phyloP scores from a whole-genome alignment of 2,888 invertebrate species.

The Resseliella maxima region DNA sequence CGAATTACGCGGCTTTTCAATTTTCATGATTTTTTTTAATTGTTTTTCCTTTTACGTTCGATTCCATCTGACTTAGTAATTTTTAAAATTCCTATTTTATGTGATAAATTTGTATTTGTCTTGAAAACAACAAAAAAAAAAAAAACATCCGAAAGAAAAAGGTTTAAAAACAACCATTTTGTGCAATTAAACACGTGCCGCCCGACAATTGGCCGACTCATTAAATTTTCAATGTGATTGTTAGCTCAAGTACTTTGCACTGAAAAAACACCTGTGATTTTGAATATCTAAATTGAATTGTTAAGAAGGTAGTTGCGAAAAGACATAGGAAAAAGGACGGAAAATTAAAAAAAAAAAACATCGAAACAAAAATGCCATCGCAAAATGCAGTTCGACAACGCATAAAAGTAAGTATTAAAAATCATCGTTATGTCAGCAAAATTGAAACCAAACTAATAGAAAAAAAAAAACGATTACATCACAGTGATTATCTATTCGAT shows the following conservation, averaged over 20 bases:
- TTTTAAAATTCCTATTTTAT: background rate
- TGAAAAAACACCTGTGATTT: no score
- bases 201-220: background rate
- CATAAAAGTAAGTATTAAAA: background rate
- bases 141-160: no score
- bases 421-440: background rate
- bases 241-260: background rate
- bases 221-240: conserved; percentile 5
- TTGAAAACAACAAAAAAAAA: background rate
- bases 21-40: no score
- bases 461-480: background rate
- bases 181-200: background rate
- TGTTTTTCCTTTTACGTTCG: background rate
- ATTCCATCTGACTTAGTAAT: no score
- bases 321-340: no score
- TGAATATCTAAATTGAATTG: no score
- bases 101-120: background rate
- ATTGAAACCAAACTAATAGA: background rate
- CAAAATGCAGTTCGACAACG: background rate
- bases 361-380: background rate
- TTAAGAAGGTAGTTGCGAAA: no score
- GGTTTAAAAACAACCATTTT: background rate
- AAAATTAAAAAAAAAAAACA: background rate
- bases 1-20: no score
- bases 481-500: background rate